Evolutionary conservation across 64 coral and sea anemone species (phyloP), one percentile per base, ranked within the genome.

Genomic region (Porites lutea): DNA sequence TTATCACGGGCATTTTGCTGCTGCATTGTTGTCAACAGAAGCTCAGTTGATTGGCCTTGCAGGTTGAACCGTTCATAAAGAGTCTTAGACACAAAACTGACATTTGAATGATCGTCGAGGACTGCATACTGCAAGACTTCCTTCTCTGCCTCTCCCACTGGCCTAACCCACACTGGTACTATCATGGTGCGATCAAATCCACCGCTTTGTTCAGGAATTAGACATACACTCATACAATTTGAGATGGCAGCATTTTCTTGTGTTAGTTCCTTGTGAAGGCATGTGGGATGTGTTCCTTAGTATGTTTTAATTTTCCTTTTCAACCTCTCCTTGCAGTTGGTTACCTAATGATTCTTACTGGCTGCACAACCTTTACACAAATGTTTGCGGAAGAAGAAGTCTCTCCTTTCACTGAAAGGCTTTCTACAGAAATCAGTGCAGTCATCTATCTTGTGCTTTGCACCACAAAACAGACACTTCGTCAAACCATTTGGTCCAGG

Each of bases 151-250:
- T 93, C 15, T 48, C 74, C 86, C 51, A 57, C 49, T 47, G 23
- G 72, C 64, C 72, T 66, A 20, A 92, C 90, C 82, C 72, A 92
- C 48, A 92, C 83, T 79, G 91, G 91, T 47, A 93, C 83, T 72
- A 87, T 87, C 93, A 90, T 79, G 21, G 71, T 83, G 89, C 87
- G 71, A 77, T 86, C 71, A 71, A 81, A 79, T 60, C 77, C 53
- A 60, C 77, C 11, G 20, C 22, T 58, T 79, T 79, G 53, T 23
- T 59, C 50, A 9, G 78, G 20, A 79, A 79, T 4, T 54, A 3
- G 16, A 59, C 75, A 37, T 37, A 37, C 27, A 78, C 75, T 78
- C 75, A 55, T 52, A 78, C 75, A 78, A 78, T 58, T 78, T 15
- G 75, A 78, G 48, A 78, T 12, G 20, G 21, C 82, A 10, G 51